phyloP scores from a whole-genome alignment of 2,113 vertebrate species.

The Ciconia maguari region DNA sequence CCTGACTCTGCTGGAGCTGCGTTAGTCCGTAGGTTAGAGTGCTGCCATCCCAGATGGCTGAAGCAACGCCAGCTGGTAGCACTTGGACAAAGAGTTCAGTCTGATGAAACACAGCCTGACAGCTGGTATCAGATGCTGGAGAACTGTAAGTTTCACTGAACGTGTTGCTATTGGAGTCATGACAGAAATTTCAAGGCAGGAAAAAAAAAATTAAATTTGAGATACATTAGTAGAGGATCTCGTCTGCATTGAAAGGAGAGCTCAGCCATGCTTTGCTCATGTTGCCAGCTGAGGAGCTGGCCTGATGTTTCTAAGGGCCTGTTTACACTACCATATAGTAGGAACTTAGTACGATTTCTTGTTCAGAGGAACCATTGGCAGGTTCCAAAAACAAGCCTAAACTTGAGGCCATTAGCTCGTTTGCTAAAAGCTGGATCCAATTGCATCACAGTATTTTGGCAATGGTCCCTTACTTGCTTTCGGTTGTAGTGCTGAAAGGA shows the following conservation, averaged over 20 bases:
- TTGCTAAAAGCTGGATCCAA: neutral
- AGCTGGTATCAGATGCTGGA: constrained; percentile 58
- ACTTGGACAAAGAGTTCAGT: constrained; percentile 47
- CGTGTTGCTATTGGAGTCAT: constrained; percentile 5
- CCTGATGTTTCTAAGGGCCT: neutral
- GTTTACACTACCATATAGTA: neutral
- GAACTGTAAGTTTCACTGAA: constrained; percentile 23
- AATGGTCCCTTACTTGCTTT: neutral
- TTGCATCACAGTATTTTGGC: neutral
- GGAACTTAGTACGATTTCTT: neutral
- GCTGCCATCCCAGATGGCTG: constrained; percentile 28
- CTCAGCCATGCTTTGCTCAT: neutral
- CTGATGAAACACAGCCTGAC: constrained; percentile 48
- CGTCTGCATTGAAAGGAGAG: neutral
- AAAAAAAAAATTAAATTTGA: neutral
- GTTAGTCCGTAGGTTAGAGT: neutral
- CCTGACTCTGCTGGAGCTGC: neutral
- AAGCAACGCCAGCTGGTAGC: constrained; percentile 53
- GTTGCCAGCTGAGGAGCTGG: neutral
- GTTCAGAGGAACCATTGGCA: neutral
- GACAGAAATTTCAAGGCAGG: constrained; percentile 40
- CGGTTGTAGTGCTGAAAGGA: neutral
- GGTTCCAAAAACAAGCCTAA: constrained; percentile 24
- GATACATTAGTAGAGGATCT: neutral
- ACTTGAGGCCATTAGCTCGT: neutral